Percentiles rank a stretch among this genome's conserved stretches.
These are phyloP conservation scores for Lophotriccus pileatus DNA, from an alignment of 2,797 vertebrate species.

Conservation along the genomic window DNA sequence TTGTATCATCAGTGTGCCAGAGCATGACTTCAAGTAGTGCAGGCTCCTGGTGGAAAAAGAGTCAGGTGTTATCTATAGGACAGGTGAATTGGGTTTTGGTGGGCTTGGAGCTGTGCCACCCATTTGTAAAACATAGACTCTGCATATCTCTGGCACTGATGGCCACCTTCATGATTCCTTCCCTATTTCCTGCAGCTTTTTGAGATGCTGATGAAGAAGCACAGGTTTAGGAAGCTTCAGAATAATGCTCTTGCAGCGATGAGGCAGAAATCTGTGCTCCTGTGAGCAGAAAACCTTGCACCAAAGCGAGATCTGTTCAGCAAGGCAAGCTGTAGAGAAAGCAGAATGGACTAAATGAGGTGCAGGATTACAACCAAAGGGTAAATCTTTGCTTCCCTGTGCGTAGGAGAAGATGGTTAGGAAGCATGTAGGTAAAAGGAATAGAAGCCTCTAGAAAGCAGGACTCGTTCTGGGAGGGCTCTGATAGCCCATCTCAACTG, in stretches of 20 bases:
- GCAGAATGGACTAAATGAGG: background rate
- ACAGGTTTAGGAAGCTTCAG: background rate
- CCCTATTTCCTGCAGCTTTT: background rate
- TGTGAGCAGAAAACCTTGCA: rapidly evolving
- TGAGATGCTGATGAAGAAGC: background rate
- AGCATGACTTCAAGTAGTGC: background rate
- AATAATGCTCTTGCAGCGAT: background rate
- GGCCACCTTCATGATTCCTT: background rate
- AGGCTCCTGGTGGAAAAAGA: background rate
- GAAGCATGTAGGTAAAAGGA: rapidly evolving
- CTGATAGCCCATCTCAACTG: rapidly evolving
- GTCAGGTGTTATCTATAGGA: background rate
- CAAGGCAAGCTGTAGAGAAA: background rate
- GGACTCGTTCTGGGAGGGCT: background rate
- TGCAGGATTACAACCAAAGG: background rate
- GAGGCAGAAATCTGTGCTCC: background rate
- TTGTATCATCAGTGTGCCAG: background rate
- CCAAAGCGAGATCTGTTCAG: background rate
- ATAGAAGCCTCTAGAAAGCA: background rate
- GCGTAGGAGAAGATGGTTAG: background rate
- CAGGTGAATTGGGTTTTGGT: background rate
- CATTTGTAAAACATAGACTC: background rate
- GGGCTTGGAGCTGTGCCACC: background rate
- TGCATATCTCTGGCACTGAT: background rate
- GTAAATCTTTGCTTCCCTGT: background rate